Evolutionary conservation across 1,140 invertebrate species (phyloP).

Genomic region (Drosophila ogumai): DNA sequence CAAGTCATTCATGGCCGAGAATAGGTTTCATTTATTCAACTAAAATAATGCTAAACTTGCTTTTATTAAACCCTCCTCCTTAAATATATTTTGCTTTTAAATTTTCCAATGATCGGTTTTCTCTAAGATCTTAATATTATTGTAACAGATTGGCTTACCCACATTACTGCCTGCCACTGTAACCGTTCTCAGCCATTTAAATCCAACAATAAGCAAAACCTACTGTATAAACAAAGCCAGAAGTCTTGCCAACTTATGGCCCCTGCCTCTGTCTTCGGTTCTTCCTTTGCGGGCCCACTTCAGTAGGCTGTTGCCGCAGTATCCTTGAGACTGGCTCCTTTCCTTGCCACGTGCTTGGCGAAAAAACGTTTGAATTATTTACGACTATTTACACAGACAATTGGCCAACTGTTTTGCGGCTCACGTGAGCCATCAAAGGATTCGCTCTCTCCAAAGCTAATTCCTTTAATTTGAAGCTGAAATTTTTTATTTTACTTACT

Average conservation of each 20-base stretch:
- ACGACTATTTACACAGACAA: slow-evolving; percentile 72
- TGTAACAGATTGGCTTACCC: not conserved
- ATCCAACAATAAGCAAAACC: slow-evolving; percentile 32
- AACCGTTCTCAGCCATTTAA: slow-evolving; percentile 27
- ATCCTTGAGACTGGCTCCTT: slow-evolving; percentile 46
- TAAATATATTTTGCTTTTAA: not conserved
- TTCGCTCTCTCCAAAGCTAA: slow-evolving; percentile 10
- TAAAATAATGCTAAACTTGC: not conserved
- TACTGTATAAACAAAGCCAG: slow-evolving; percentile 38
- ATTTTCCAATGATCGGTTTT: not conserved
- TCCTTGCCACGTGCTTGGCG: slow-evolving; percentile 33
- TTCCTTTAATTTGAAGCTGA: slow-evolving; percentile 34
- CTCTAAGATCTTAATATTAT: not conserved
- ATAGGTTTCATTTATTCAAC: not conserved
- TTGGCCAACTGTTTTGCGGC: slow-evolving; percentile 47
- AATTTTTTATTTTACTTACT: slow-evolving; percentile 5
- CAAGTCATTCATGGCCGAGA: not conserved
- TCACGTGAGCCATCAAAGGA: slow-evolving; percentile 51
- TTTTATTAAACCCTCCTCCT: not conserved
- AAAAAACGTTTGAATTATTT: slow-evolving; percentile 66
- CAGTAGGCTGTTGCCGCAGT: slow-evolving; percentile 55
- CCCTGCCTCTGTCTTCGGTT: slow-evolving; percentile 1
- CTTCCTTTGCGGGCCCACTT: slow-evolving; percentile 15
- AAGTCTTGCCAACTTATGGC: slow-evolving; percentile 41
- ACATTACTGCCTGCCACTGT: slow-evolving; percentile 10